Base-by-base conservation (phyloP, 2,888 invertebrate species). In the Sinotaia quadrata region DNA sequence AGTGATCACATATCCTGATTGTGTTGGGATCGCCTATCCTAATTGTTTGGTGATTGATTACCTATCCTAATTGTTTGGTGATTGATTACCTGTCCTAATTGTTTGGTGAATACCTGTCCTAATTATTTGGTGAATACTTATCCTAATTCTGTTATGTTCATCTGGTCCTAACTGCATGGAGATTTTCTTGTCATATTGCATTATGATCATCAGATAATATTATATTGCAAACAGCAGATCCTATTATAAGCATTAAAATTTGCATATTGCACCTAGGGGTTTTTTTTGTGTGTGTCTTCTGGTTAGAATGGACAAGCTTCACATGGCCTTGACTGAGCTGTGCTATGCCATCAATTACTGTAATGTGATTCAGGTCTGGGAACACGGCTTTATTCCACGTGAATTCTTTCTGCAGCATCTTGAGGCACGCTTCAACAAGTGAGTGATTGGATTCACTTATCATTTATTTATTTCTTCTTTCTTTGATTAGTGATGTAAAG, bases 301-400 rank as follows among this genome's bases (percentile, higher is more conserved):
- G n/a, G 82, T 54, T 78, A 91, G 91, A 56, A 97, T 98, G 97
- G 98, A 98, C 87, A 98, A 98, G 88, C 90, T 98, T 67, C 97
- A 98, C 86, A 98, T 98, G 97, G 98, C 98, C 0, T 89, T 99
- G 65, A 98, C 98, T 2, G 99, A 99, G 89, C 90, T 99, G 2
- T 98, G 98, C 87, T 98, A 92, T 88, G 97, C 98, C 21, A 95
- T 99, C 66, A 98, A 98, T 89, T 97, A 97, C 87, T 95, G 96
- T 86, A 94, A 95, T 4, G 96, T 97, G 24, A 96, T 99, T 29
- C 95, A 95, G 85, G 98, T 99, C 2, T 98, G 98, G 97, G 98
- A 99, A 81, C 98, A 99, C 86, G 97, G 97, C 2, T 99, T 99
- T 90, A 97, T 98, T 0, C 99, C 99, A 0, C 91, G 98, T 24